phyloP scores from a whole-genome alignment of 2,113 vertebrate species.

The Panthera tigris region DNA sequence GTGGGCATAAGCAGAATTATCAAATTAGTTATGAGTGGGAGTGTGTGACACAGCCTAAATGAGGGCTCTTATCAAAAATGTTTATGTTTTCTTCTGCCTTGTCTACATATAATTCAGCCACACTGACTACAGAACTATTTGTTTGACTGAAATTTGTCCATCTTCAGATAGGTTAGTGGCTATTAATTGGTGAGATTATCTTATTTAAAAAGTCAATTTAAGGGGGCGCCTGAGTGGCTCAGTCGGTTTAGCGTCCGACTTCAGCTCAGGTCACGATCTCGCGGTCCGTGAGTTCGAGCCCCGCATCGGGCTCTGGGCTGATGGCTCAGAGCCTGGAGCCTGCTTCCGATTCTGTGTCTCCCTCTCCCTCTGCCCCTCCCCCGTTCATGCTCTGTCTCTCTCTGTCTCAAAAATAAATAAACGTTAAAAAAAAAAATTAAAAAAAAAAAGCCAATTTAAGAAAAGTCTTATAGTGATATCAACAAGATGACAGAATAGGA shows the following conservation, averaged over 20 bases:
- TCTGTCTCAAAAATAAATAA: too few species aligned
- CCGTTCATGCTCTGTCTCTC: too few species aligned
- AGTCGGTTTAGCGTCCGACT: too few species aligned
- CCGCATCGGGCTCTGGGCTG: too few species aligned
- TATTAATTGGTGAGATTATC: background rate
- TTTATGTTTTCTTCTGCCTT: background rate
- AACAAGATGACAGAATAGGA: background rate
- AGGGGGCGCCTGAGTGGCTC: background rate
- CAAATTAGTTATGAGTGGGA: background rate
- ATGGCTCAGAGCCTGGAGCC: too few species aligned
- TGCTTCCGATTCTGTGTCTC: too few species aligned
- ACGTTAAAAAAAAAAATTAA: too few species aligned
- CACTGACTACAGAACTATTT: background rate
- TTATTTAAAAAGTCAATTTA: slow-evolving; percentile 1
- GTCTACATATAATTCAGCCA: background rate
- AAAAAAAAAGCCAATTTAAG: background rate
- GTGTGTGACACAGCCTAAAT: background rate
- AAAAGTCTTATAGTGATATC: background rate
- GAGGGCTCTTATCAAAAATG: background rate
- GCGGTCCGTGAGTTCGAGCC: too few species aligned
- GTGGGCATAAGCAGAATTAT: background rate
- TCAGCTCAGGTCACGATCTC: too few species aligned
- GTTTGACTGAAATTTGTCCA: background rate
- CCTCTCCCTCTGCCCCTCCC: too few species aligned
- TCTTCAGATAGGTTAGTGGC: background rate